These are phyloP conservation scores for Dipodomys merriami DNA, from an alignment of 2,113 vertebrate species.

Conservation along the genomic window DNA sequence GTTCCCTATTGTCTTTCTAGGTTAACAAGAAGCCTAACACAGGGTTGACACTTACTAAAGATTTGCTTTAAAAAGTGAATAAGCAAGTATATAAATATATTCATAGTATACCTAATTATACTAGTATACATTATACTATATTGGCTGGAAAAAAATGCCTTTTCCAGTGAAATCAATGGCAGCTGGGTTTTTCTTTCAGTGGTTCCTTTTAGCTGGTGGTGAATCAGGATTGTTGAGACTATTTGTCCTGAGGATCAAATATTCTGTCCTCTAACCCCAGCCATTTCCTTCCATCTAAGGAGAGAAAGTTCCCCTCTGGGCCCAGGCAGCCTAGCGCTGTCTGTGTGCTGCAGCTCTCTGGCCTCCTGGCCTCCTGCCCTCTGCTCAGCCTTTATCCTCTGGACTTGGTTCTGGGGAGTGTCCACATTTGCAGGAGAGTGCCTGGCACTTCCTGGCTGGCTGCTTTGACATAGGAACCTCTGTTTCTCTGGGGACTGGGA, in stretches of 20 bases:
- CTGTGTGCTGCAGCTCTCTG: not conserved
- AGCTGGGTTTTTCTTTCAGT: not conserved
- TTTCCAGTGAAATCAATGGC: not conserved
- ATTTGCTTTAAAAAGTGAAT: constrained; percentile 31
- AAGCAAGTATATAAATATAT: not conserved
- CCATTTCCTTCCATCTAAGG: not conserved
- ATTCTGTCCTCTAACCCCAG: not conserved
- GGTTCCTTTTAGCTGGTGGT: not conserved
- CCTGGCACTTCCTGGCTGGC: constrained; percentile 75
- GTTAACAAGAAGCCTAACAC: not conserved
- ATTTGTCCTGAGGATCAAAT: constrained; percentile 30
- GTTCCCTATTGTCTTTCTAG: not conserved
- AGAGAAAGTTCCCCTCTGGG: no score
- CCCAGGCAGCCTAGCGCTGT: not conserved
- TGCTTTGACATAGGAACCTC: constrained; percentile 74
- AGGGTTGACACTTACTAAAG: not conserved
- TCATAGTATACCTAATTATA: not conserved
- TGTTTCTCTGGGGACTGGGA: constrained; percentile 66
- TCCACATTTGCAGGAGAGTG: constrained; percentile 63
- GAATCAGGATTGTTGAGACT: constrained; percentile 17
- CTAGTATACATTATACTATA: no score
- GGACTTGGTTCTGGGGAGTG: constrained; percentile 35
- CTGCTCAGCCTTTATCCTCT: constrained; percentile 7
- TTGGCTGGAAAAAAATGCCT: not conserved
- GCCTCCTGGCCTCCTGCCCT: not conserved